A percentile compares a stretch with the other conserved stretches of the same genome.
Conservation (phyloP, 2,797 vertebrate species). For the Urocyon cinereoargenteus region DNA sequence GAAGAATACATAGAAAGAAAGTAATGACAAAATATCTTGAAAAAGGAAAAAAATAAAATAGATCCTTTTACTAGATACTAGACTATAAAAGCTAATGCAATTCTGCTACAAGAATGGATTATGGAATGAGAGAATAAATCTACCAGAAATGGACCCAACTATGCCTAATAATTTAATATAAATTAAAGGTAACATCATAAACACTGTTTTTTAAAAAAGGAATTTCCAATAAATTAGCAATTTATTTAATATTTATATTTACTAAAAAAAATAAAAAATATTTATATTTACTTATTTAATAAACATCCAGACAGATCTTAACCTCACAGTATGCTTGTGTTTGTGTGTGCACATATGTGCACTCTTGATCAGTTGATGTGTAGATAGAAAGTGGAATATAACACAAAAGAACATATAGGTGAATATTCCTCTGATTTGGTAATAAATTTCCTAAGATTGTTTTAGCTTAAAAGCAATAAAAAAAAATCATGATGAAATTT, state of each 20-base stretch:
- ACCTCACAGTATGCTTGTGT: background rate
- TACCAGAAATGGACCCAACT: background rate
- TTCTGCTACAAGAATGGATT: background rate
- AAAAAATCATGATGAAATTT: background rate
- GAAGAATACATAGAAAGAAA: background rate
- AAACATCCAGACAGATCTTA: background rate
- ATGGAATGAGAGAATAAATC: background rate
- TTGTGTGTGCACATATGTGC: no score
- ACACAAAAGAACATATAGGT: background rate
- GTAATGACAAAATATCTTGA: background rate
- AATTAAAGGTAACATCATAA: background rate
- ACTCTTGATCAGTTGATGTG: background rate
- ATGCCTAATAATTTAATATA: background rate
- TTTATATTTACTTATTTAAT: background rate
- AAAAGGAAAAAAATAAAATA: background rate
- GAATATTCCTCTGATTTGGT: background rate
- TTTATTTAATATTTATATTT: no score
- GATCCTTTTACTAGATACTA: background rate
- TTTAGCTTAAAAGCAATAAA: background rate
- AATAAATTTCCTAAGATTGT: background rate
- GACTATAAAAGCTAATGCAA: background rate
- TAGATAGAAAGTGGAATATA: background rate
- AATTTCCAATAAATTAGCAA: background rate
- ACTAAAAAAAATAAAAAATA: no score
- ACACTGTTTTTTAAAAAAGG: background rate